Conservation (phyloP, 2,797 vertebrate species). For the Lacerta agilis region DNA sequence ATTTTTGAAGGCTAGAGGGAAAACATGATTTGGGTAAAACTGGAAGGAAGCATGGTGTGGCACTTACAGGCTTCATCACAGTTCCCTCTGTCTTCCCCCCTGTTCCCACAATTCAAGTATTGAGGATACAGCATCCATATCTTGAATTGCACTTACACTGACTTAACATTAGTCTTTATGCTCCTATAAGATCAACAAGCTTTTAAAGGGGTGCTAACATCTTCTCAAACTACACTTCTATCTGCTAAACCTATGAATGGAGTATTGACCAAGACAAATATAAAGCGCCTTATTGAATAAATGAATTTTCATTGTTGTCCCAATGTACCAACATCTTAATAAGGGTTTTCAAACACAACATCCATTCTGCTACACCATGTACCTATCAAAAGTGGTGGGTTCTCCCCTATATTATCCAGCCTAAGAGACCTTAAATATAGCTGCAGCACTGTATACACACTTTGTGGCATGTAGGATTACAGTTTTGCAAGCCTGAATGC, state of each 20-base stretch:
- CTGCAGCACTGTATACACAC: slow-evolving; percentile 9
- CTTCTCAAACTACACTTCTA: neutral
- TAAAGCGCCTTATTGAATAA: neutral
- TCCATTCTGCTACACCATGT: neutral
- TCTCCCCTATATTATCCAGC: slow-evolving; percentile 29
- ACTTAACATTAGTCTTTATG: neutral
- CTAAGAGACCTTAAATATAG: slow-evolving; percentile 36
- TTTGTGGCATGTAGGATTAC: neutral
- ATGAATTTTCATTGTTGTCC: slow-evolving; percentile 7
- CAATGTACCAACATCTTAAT: neutral
- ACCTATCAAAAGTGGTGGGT: neutral
- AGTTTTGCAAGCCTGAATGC: slow-evolving; percentile 33
- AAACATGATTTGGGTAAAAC: neutral
- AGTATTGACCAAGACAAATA: neutral
- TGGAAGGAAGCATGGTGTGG: neutral
- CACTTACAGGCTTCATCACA: neutral
- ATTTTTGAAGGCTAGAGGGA: neutral
- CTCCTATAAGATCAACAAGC: neutral
- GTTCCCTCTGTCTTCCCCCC: too few relatives aligned
- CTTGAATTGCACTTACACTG: neutral
- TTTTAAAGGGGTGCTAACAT: neutral
- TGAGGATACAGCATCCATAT: too few relatives aligned
- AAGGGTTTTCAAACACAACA: slow-evolving; percentile 25
- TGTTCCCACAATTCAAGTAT: too few relatives aligned
- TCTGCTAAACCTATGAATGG: neutral